phyloP scores from a whole-genome alignment of 2,888 invertebrate species.

The Xanthorhoe spadicearia region DNA sequence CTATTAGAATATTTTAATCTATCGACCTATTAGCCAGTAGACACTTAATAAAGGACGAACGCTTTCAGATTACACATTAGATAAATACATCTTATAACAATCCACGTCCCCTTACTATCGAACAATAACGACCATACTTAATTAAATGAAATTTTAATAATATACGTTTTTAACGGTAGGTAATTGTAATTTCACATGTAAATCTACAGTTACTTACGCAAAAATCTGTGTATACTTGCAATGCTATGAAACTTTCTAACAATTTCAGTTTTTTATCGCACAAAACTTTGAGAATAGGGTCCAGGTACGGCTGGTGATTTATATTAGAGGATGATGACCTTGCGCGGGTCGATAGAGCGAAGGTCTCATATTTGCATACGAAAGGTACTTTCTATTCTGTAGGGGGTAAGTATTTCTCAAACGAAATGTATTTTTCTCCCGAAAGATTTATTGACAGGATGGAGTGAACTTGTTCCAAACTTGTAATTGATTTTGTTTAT shows the following conservation, averaged over 20 bases:
- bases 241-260: neutral
- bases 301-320: constrained; percentile 42
- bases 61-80: no score
- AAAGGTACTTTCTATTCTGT: constrained; percentile 16
- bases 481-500: constrained; percentile 15
- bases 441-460: constrained; percentile 22
- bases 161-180: no score
- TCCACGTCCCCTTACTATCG: no score
- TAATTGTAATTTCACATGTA: no score
- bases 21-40: no score
- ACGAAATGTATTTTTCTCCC: constrained; percentile 22
- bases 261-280: neutral
- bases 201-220: no score
- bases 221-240: neutral
- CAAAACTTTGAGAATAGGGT: constrained; percentile 21
- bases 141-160: neutral
- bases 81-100: no score
- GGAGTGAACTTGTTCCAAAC: constrained; percentile 2
- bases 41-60: no score
- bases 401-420: constrained; percentile 22
- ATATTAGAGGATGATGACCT: constrained; percentile 40
- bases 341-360: constrained; percentile 26
- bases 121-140: no score
- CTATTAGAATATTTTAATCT: no score
- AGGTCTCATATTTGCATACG: constrained; percentile 35